Evolutionary conservation across 2,797 vertebrate genomes (phyloP).

Genomic region (Glyptemys insculpta): DNA sequence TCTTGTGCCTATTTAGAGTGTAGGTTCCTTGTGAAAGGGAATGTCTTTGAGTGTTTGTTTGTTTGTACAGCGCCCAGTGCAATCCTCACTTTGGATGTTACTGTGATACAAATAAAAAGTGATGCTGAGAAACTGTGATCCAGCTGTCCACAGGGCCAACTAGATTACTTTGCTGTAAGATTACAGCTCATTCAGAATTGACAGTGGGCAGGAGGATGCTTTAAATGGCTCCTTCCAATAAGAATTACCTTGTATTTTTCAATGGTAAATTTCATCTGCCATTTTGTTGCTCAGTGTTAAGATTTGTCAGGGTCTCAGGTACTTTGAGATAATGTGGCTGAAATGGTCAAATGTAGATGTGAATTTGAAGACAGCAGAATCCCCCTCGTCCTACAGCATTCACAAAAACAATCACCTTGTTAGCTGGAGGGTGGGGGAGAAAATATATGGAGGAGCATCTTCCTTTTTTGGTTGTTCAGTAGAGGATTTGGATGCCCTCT

Average conservation of each 20-base stretch:
- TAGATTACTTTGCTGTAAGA: not conserved
- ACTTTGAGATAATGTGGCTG: not conserved
- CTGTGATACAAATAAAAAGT: too few relatives aligned
- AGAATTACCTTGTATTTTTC: too few relatives aligned
- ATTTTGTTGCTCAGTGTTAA: not conserved
- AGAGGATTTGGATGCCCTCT: too few relatives aligned
- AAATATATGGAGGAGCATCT: not conserved
- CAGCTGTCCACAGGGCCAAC: too few relatives aligned
- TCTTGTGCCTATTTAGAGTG: not conserved
- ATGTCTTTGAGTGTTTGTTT: too few relatives aligned
- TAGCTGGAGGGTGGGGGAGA: not conserved
- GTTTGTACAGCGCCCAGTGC: not conserved
- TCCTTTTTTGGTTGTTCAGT: not conserved
- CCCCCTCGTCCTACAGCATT: not conserved
- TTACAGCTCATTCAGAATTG: not conserved
- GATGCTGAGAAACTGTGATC: too few relatives aligned
- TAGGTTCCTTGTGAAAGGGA: not conserved
- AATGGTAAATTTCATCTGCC: too few relatives aligned
- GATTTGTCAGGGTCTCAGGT: constrained; percentile 2
- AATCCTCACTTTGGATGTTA: too few relatives aligned
- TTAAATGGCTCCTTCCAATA: too few relatives aligned
- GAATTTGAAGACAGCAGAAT: not conserved
- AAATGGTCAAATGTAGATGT: not conserved
- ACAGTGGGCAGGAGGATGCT: too few relatives aligned
- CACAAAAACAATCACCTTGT: rapidly evolving